Conservation (phyloP, 1,140 invertebrate genomes). For the Leguminivora glycinivorella region DNA sequence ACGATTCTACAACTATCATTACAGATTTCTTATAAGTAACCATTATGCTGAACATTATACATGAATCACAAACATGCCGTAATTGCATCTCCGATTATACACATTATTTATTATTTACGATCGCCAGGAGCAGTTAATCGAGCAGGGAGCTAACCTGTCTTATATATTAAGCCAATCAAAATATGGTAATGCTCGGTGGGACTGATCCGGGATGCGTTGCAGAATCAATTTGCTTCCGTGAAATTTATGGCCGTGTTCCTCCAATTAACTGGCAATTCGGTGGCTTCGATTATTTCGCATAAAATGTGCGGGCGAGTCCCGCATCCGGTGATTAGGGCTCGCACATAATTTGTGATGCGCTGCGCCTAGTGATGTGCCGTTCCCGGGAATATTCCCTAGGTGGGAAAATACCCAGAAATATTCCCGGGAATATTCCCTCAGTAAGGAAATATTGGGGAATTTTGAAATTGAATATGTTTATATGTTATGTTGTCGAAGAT, state of each 20-base stretch:
- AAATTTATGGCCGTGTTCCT: conserved; percentile 69
- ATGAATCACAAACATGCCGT: neutral
- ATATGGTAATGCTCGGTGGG: conserved; percentile 61
- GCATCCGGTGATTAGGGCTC: conserved; percentile 75
- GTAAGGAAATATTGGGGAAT: too few relatives aligned
- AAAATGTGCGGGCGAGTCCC: conserved; percentile 74
- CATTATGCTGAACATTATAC: neutral
- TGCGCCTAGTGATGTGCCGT: too few relatives aligned
- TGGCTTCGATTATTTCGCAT: conserved; percentile 75
- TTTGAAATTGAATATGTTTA: too few relatives aligned
- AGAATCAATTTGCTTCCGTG: conserved; percentile 65
- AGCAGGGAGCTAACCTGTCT: conserved; percentile 55
- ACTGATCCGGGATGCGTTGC: conserved; percentile 43
- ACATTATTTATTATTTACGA: conserved; percentile 54
- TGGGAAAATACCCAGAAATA: too few relatives aligned
- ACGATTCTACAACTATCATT: conserved; percentile 5
- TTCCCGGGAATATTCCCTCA: too few relatives aligned
- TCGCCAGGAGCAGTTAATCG: conserved; percentile 58
- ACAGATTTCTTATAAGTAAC: neutral
- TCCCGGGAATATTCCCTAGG: too few relatives aligned
- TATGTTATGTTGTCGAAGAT: too few relatives aligned
- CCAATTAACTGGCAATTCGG: conserved; percentile 76
- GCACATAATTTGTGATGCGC: conserved; percentile 72
- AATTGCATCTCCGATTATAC: conserved; percentile 12
- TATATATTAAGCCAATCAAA: conserved; percentile 70